Evolutionary conservation across 2,113 vertebrate genomes (phyloP).

Genomic region (Festucalex cinctus): DNA sequence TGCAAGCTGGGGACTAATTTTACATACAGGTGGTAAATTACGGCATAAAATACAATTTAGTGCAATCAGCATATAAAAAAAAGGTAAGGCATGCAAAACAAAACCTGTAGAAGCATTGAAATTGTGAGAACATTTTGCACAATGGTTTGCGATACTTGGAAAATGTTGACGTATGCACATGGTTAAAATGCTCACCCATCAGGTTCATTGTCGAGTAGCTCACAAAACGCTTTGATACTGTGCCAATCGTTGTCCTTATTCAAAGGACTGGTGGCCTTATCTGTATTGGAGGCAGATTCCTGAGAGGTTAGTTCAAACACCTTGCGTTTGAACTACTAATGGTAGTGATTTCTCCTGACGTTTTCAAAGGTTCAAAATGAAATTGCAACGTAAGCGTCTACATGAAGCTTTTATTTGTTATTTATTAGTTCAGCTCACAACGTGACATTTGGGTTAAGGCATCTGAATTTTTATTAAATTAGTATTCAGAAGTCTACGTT

Average conservation of each 20-base stretch:
- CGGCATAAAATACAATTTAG: not conserved
- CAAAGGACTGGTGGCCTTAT: slow-evolving; percentile 90
- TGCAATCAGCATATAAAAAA: not conserved
- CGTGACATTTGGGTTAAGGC: not conserved
- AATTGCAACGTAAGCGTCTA: not conserved
- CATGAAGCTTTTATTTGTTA: not conserved
- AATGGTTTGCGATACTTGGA: not conserved
- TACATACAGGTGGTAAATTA: not conserved
- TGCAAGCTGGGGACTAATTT: slow-evolving; percentile 86
- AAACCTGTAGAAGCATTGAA: not conserved
- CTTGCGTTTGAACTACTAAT: not conserved
- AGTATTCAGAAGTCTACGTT: not conserved
- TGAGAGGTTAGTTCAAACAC: not conserved
- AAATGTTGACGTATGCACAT: not conserved
- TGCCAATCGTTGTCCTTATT: slow-evolving; percentile 93
- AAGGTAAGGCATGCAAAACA: not conserved
- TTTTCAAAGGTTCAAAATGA: not conserved
- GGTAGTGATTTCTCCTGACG: not conserved
- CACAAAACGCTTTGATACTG: slow-evolving; percentile 85
- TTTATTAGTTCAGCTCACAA: not conserved
- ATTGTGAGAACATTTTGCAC: not conserved
- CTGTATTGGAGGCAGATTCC: slow-evolving; percentile 55
- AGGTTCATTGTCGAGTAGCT: slow-evolving; percentile 87
- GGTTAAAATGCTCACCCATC: slow-evolving; percentile 79
- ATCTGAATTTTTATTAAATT: not conserved